These are phyloP conservation scores for Cydia strobilella DNA, from an alignment of 1,140 invertebrate genomes.

Conservation along the genomic window DNA sequence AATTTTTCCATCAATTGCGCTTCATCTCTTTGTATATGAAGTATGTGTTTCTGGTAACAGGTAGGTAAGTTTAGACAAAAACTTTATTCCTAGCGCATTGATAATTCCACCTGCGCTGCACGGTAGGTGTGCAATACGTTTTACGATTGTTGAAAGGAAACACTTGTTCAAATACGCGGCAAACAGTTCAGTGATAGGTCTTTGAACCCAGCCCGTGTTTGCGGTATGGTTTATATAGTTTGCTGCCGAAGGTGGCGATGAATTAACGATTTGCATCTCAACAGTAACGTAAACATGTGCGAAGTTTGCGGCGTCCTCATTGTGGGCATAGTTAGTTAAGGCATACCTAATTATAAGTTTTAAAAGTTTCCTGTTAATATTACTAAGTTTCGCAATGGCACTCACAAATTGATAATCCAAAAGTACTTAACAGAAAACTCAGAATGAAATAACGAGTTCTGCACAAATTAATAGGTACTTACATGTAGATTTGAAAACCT, in stretches of 20 bases:
- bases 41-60: no score
- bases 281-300: constrained; percentile 62
- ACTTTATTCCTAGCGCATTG: neutral
- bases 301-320: constrained; percentile 39
- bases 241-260: constrained; percentile 74
- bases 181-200: constrained; percentile 74
- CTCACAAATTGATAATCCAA: no score
- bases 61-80: no score
- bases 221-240: constrained; percentile 73
- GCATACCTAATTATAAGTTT: no score
- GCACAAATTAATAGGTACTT: no score
- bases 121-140: constrained; percentile 4
- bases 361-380: no score
- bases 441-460: no score
- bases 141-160: constrained; percentile 38
- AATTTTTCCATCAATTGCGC: no score
- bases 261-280: constrained; percentile 77
- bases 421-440: no score
- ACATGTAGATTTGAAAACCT: no score
- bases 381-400: no score
- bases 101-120: neutral
- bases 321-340: neutral
- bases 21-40: no score
- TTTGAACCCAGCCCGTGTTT: constrained; percentile 72
- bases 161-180: constrained; percentile 73